These are phyloP conservation scores for Petrosia ficiformis DNA, from an alignment of 37 sponge, comb jelly and placozoan genomes.

Conservation along the genomic window DNA sequence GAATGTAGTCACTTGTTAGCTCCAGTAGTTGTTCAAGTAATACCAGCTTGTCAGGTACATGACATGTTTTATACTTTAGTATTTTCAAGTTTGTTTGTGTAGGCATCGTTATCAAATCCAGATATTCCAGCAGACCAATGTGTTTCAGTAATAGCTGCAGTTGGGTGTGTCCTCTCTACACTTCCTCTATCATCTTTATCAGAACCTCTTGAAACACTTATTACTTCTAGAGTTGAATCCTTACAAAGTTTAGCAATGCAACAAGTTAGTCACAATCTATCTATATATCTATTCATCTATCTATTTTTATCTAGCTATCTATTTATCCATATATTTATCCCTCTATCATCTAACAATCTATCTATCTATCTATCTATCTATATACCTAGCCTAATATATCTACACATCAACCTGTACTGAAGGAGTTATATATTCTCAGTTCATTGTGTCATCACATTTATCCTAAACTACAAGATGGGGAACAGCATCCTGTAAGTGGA, in stretches of 20 bases:
- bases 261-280: constrained; percentile 6
- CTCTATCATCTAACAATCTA: no score
- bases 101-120: constrained; percentile 39
- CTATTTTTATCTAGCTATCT: no score
- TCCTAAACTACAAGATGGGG: constrained; percentile 39
- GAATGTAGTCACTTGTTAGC: constrained; percentile 53
- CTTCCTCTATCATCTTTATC: constrained; percentile 29
- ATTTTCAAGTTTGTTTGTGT: not conserved
- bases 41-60: constrained; percentile 51
- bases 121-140: constrained; percentile 26
- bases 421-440: constrained; percentile 36
- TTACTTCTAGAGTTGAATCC: constrained; percentile 14
- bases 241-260: not conserved
- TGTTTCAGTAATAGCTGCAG: constrained; percentile 44
- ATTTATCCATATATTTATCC: not conserved
- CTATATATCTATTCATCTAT: not conserved
- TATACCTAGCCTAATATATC: not conserved
- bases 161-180: constrained; percentile 54
- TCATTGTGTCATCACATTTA: constrained; percentile 53
- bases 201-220: constrained; percentile 23
- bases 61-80: not conserved
- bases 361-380: not conserved
- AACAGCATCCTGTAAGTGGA: constrained; percentile 65
- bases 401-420: constrained; percentile 36
- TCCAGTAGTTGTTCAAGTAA: constrained; percentile 20